Conservation (phyloP, 2,888 invertebrate species). For the Odontomyia ornata region DNA sequence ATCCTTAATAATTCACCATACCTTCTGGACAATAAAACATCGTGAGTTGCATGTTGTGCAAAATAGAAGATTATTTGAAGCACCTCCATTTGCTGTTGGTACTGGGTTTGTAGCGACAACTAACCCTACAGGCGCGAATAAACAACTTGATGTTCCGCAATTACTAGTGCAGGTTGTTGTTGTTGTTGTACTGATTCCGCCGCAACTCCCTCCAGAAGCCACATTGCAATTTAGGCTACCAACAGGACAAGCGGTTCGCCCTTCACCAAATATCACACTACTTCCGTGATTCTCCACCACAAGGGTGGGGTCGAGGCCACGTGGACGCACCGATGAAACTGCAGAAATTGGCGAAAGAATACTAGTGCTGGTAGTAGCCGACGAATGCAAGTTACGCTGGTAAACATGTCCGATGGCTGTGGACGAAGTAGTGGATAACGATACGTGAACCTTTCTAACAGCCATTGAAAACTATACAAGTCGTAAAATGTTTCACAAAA, state of each 20-base stretch:
- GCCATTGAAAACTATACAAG: slow-evolving; percentile 24
- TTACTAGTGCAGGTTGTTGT: neutral
- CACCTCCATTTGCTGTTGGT: neutral
- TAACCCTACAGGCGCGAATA: slow-evolving; percentile 32
- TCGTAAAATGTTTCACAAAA: no score
- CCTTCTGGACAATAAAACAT: slow-evolving; percentile 74
- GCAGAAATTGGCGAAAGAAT: slow-evolving; percentile 12
- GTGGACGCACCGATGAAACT: neutral
- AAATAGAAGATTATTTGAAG: slow-evolving; percentile 59
- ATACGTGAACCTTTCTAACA: slow-evolving; percentile 15
- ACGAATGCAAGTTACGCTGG: neutral
- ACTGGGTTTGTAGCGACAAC: neutral
- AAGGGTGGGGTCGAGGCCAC: neutral
- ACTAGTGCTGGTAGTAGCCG: neutral
- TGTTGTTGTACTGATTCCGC: neutral
- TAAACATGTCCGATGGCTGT: neutral
- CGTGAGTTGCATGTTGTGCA: slow-evolving; percentile 72
- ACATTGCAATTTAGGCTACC: neutral
- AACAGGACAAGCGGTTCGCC: slow-evolving; percentile 18
- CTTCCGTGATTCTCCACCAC: slow-evolving; percentile 17
- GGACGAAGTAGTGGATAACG: slow-evolving; percentile 12
- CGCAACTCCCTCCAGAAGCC: neutral
- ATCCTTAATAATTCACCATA: no score
- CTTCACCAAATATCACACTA: slow-evolving; percentile 25
- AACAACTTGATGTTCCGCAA: slow-evolving; percentile 21